Evolutionary conservation across 1,140 invertebrate species (phyloP), one percentile per base, ranked within the genome.

Genomic region (Wiebesia pumilae): DNA sequence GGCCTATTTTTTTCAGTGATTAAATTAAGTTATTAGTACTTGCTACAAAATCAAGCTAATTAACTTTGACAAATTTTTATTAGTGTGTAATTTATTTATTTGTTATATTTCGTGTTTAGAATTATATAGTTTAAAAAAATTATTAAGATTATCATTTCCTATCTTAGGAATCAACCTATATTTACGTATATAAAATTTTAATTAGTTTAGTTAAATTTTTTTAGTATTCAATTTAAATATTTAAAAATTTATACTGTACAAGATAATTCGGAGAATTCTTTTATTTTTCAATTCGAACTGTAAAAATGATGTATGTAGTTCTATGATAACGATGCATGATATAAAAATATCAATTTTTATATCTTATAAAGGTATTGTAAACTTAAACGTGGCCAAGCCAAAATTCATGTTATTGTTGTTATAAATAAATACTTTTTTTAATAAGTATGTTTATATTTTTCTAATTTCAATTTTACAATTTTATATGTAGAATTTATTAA

Each of bases 371-470:
- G 16, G 16, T 54, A n/a, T 67, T 54, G 19, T 71, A 78, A 77
- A 81, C 9, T 24, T 33, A 30, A 71, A 78, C 33, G 77, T 85
- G 69, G 51, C 84, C 73, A 35, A 75, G 67, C 30, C 58, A 21
- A 51, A 65, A 27, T 75, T 12, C 14, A n/a, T 77, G 24, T 65
- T 85, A 73, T 81, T 81, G 77, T 85, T 77, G 35, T 73, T 77
- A 69, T 35, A 69, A 82, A 86, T 86, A 86, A 78, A 82, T 24
- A 82, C 14, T 65, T 67, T 86, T 47, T 82, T 81, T 75, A 67
- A 86, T 62, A 38, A 65, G 27, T 69, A 62, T 83, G 81, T 67
- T 58, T 83, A 30, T 14, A 16, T 77, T 62, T 84, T 73, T 73
- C 7, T 54, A 58, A 54, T 33, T 71, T 65, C 16, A 24, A 82